Base-by-base conservation (phyloP, 2,113 vertebrate genomes). In the Marmota monax region DNA sequence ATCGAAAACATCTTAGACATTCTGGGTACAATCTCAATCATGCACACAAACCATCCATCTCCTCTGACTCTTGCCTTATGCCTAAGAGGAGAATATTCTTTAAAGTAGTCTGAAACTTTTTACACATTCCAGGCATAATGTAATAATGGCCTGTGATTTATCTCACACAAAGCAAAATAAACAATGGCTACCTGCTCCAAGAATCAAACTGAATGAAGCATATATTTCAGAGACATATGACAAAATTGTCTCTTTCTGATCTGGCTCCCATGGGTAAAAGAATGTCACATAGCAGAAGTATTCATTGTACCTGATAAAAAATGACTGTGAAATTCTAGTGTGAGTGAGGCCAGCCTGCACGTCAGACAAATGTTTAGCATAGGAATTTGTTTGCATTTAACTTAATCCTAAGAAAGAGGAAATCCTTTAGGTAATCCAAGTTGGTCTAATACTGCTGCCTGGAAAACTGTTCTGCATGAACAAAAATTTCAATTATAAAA, bases 271-370 rank as follows among this genome's bases (percentile, higher is more conserved):
- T 42, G 84, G 88, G 88, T 61, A 67, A 84, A 76, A 86, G 53
- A 86, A 45, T 29, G 20, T 45, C 58, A 80, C 17, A 20, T 45
- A 61, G 42, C 32, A 72, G 65, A 90, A 84, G 34, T 37, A 51
- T 80, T 78, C 88, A 87, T 5, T 42, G 37, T 20, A 39, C 67
- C 95, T 87, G 56, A 63, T 72, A 72, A 77, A 84, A 84, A 96
- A 93, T 7, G 13, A 53, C 14, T 86, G 32, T 58, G 42, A 87
- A 89, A 65, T 67, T 96, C 65, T 53, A 25, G n/a, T 92, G 23
- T 53, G 65, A 80, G 39, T 39, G 25, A 67, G 67, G 53, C 9
- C 77, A 73, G 10, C 4, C 8, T 67, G 29, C 27, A 90, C 34
- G 48, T 16, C 69, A 53, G 39, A 93, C 70, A 95, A 72, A 84